Percentiles rank a stretch among this genome's conserved stretches.
phyloP scores from a whole-genome alignment of 2,888 invertebrate genomes.

The Diarsia brunnea region DNA sequence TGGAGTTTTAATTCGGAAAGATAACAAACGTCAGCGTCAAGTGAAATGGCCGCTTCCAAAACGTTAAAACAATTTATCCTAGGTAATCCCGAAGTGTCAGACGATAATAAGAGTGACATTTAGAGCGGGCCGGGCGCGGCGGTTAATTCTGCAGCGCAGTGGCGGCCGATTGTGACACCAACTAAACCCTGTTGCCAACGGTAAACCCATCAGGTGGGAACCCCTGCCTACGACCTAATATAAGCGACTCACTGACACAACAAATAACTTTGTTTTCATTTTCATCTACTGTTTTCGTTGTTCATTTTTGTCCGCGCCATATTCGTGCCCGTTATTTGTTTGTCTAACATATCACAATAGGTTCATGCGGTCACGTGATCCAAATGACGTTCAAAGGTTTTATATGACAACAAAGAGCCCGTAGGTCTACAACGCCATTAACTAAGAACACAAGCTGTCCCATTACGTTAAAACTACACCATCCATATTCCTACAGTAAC shows the following conservation, averaged over 20 bases:
- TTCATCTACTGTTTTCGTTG: constrained; percentile 59
- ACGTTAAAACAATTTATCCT: constrained; percentile 90
- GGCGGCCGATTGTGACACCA: constrained; percentile 87
- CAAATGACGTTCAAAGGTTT: constrained; percentile 73
- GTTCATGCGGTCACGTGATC: constrained; percentile 58
- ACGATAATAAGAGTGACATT: constrained; percentile 91
- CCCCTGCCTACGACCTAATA: constrained; percentile 77
- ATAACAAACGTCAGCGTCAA: constrained; percentile 84
- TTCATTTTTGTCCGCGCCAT: constrained; percentile 53
- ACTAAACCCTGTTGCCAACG: constrained; percentile 88
- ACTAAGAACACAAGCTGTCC: constrained; percentile 84
- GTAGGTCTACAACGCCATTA: constrained; percentile 81
- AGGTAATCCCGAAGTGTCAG: constrained; percentile 89
- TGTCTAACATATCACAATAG: constrained; percentile 47
- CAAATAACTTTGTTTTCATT: constrained; percentile 69
- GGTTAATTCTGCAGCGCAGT: constrained; percentile 88
- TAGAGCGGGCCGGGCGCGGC: constrained; percentile 82
- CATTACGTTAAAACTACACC: constrained; percentile 83
- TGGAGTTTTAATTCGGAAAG: constrained; percentile 83
- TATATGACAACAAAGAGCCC: constrained; percentile 77
- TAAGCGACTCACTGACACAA: constrained; percentile 71
- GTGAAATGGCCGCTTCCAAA: constrained; percentile 83
- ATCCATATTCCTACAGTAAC: constrained; percentile 82
- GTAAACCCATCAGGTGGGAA: constrained; percentile 88
- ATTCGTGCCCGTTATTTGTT: constrained; percentile 47